Conservation (phyloP, 2,888 invertebrate species). For the Lepidocyrtinus sp. region DNA sequence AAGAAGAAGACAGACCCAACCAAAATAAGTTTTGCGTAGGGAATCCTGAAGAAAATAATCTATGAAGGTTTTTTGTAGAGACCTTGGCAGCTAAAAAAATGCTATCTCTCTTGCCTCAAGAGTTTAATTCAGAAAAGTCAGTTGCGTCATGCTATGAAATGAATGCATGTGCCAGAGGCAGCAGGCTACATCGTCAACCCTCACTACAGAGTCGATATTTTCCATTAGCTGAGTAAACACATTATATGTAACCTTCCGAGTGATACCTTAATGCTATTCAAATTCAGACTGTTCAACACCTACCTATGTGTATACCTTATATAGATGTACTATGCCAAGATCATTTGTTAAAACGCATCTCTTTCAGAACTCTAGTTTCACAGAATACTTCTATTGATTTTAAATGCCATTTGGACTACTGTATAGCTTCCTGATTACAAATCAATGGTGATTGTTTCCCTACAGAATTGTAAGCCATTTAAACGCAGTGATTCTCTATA, state of each 20-base stretch:
- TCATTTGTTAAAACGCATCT: background rate
- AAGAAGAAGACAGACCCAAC: too few relatives aligned
- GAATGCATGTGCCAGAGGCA: background rate
- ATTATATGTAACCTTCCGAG: background rate
- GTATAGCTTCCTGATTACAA: too few relatives aligned
- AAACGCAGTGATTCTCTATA: too few relatives aligned
- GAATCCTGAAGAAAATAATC: slow-evolving; percentile 35
- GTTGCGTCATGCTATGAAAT: background rate
- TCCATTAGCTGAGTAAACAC: slow-evolving; percentile 13
- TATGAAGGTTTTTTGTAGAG: slow-evolving; percentile 54
- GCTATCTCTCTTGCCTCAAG: slow-evolving; percentile 3
- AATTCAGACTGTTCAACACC: background rate
- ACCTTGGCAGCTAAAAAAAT: slow-evolving; percentile 51
- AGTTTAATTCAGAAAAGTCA: slow-evolving; percentile 9
- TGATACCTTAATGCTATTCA: slow-evolving; percentile 11
- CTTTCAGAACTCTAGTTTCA: background rate
- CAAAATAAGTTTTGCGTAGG: background rate
- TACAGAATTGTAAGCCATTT: too few relatives aligned
- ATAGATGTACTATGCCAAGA: slow-evolving; percentile 4
- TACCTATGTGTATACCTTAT: background rate
- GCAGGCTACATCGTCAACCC: background rate
- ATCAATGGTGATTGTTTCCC: too few relatives aligned
- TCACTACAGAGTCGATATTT: background rate
- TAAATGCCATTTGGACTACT: slow-evolving; percentile 3
- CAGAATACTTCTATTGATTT: background rate